Evolutionary conservation across 2,797 vertebrate species (phyloP).

Genomic region (Remorina albescens): DNA sequence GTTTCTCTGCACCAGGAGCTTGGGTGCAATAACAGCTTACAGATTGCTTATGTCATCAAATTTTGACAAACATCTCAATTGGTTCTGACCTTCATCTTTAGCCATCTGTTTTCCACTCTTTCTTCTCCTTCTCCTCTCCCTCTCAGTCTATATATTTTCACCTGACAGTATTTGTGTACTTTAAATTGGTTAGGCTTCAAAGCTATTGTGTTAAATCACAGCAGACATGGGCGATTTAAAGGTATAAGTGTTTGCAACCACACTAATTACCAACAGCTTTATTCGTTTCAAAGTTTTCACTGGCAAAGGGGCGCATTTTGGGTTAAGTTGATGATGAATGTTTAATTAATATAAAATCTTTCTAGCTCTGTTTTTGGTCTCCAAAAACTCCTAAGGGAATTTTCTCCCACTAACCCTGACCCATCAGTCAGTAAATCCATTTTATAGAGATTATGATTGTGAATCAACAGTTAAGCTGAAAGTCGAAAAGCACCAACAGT

Average conservation of each 20-base stretch:
- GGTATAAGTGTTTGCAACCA: background rate
- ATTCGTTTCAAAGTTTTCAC: constrained; percentile 6
- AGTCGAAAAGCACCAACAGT: constrained; percentile 4
- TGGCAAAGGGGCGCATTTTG: background rate
- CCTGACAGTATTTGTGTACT: constrained; percentile 17
- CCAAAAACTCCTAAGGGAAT: background rate
- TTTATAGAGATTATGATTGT: background rate
- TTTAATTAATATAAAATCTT: background rate
- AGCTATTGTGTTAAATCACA: background rate
- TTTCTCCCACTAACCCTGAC: no score
- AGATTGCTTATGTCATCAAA: constrained; percentile 98
- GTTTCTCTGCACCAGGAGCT: constrained; percentile 96
- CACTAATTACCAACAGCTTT: background rate
- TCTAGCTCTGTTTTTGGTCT: constrained; percentile 11
- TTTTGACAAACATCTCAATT: constrained; percentile 99
- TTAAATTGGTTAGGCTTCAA: constrained; percentile 31
- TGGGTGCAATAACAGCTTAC: constrained; percentile 95
- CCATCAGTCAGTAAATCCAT: no score
- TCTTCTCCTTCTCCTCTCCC: constrained; percentile 53
- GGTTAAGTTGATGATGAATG: background rate
- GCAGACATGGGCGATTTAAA: constrained; percentile 11
- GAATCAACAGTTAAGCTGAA: background rate
- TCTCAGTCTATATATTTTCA: constrained; percentile 44
- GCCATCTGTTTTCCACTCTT: constrained; percentile 92
- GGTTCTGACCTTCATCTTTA: constrained; percentile 97